Conservation (phyloP, 1,140 invertebrate genomes). For the Augochlora pura region DNA sequence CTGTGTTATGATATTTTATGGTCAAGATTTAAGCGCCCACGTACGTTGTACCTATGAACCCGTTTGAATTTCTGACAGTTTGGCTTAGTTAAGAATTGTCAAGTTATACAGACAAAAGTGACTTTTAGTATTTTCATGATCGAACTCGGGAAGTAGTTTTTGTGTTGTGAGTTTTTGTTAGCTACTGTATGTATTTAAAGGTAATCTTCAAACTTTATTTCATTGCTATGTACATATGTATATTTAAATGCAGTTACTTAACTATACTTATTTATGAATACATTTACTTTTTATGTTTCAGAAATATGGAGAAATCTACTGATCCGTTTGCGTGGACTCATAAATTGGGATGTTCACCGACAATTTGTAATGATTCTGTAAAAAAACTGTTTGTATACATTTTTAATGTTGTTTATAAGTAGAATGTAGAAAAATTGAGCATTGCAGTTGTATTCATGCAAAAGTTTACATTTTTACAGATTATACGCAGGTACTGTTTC, state of each 20-base stretch:
- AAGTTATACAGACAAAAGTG: too few species aligned
- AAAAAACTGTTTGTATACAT: slow-evolving; percentile 48
- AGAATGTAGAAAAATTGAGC: neutral
- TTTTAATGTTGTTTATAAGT: neutral
- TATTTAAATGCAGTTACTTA: neutral
- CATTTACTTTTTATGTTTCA: neutral
- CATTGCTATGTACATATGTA: neutral
- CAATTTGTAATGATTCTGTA: slow-evolving; percentile 34
- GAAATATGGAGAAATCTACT: slow-evolving; percentile 29
- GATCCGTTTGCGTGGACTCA: slow-evolving; percentile 44
- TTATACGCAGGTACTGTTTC: slow-evolving; percentile 67
- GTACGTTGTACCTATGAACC: neutral
- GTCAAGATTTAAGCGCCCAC: neutral
- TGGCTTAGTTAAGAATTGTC: neutral
- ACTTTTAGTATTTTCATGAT: too few species aligned
- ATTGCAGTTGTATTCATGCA: neutral
- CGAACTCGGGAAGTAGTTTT: neutral
- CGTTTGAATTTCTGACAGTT: slow-evolving; percentile 1
- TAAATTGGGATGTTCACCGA: slow-evolving; percentile 42
- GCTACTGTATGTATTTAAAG: neutral
- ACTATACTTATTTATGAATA: neutral
- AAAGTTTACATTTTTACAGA: slow-evolving; percentile 47
- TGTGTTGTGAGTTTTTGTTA: too few species aligned
- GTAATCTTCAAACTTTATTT: neutral
- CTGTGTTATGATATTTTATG: neutral